A percentile compares a stretch with the other conserved stretches of the same genome.
phyloP scores from a whole-genome alignment of 2,113 vertebrate genomes.

The Cercocebus atys region DNA sequence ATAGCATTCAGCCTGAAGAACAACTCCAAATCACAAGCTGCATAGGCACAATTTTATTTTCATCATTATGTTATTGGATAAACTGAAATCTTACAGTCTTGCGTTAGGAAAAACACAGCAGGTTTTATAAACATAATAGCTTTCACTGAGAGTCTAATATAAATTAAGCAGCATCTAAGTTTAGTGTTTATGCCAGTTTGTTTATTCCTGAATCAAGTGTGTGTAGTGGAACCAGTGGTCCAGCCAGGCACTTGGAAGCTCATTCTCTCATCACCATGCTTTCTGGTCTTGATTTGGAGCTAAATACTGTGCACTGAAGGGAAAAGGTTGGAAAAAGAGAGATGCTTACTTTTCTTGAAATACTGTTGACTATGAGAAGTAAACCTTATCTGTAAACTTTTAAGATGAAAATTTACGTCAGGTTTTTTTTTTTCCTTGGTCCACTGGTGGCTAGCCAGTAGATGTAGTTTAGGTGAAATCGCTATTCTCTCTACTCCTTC shows the following conservation, averaged over 20 bases:
- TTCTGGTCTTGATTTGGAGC: background rate
- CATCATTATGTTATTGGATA: background rate
- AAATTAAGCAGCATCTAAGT: background rate
- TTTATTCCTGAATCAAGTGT: background rate
- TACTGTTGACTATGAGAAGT: background rate
- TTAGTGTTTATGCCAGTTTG: background rate
- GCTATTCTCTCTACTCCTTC: background rate
- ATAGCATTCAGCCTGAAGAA: background rate
- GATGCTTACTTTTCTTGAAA: background rate
- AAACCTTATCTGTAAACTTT: background rate
- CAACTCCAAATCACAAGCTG: background rate
- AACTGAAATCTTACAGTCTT: background rate
- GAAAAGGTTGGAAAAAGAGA: background rate
- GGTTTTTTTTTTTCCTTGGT: background rate
- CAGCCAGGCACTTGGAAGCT: too few relatives aligned
- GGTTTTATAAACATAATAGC: background rate
- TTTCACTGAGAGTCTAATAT: background rate
- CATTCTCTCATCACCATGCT: rapidly evolving
- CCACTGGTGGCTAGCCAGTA: background rate
- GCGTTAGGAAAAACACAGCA: background rate
- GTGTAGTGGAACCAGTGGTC: background rate
- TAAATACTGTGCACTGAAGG: background rate
- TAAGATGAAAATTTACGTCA: background rate
- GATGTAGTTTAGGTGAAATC: background rate
- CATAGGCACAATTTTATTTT: background rate